Evolutionary conservation across 1,140 invertebrate species (phyloP).

Genomic region (Colletes gigas): DNA sequence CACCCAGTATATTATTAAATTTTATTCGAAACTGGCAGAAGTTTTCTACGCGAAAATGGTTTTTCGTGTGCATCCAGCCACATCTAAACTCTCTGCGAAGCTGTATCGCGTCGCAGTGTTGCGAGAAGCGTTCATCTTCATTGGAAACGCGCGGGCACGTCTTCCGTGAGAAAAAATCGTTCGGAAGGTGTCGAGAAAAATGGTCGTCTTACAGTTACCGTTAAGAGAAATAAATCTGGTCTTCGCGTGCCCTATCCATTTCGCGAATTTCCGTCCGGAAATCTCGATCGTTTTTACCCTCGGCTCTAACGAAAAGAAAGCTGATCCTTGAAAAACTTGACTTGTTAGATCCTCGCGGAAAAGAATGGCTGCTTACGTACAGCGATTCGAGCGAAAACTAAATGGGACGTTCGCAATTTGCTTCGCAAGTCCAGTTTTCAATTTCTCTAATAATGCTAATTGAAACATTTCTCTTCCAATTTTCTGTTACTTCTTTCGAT

Average conservation of each 20-base stretch:
- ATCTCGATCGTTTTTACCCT: slow-evolving; percentile 8
- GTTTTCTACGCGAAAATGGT: too few relatives aligned
- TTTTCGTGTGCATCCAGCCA: too few relatives aligned
- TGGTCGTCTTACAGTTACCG: slow-evolving; percentile 53
- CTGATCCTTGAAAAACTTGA: slow-evolving; percentile 9
- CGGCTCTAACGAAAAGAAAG: neutral
- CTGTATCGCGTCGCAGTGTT: slow-evolving; percentile 42
- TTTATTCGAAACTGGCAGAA: too few relatives aligned
- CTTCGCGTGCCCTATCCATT: neutral
- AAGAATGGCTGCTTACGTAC: neutral
- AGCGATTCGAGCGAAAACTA: neutral
- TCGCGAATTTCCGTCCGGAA: neutral
- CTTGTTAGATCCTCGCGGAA: neutral
- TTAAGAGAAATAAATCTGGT: slow-evolving; percentile 55
- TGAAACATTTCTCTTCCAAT: neutral
- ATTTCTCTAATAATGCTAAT: neutral
- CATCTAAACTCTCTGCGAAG: neutral
- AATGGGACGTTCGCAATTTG: neutral
- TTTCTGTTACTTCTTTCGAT: neutral
- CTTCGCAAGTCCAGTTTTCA: neutral
- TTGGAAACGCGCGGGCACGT: slow-evolving; percentile 32
- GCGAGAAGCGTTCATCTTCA: slow-evolving; percentile 51
- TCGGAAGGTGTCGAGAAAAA: slow-evolving; percentile 46
- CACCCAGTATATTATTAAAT: too few relatives aligned
- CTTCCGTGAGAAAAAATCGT: slow-evolving; percentile 40